Evolutionary conservation across 2,888 invertebrate species (phyloP), one percentile per base, ranked within the genome.

Genomic region (Drosophila aldrichi): DNA sequence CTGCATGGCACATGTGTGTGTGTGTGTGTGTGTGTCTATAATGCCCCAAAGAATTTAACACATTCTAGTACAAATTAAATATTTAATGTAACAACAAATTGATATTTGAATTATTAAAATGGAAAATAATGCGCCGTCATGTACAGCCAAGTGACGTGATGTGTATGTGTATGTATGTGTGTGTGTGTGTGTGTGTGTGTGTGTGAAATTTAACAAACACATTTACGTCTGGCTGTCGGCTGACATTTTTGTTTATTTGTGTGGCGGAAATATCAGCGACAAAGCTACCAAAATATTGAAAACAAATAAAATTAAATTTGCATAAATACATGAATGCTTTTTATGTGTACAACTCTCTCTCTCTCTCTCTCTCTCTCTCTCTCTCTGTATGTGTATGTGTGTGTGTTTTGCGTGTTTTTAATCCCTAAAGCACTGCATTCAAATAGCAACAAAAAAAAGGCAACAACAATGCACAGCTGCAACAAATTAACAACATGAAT

Each of bases 51-150:
- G 85, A 85, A 88, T 88, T 88, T 88, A 85, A 88, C 89, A 87
- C 85, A 85, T 85, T 85, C 86, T 88, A 88, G 89, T 85, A 84
- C 87, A 88, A 85, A 88, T 85, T 88, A 88, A 85, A 85, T 85
- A 88, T 85, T 85, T 81, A 85, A 84, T 83, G 89, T 86, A 85
- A 85, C 89, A 85, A 85, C 85, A 85, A 85, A 85, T 85, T 85
- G 85, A 87, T 85, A 85, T 85, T 85, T 85, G 87, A 85, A 85
- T 85, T 85, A 85, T 85, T 85, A 88, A 85, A 85, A 88, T 86
- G 83, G 83, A 81, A 86, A 84, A 85, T 88, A 88, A 84, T 88
- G 86, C 86, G 86, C 68, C 72, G 79, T 70, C 84, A 85, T 82
- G 77, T 78, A 74, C 74, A 75, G 65, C 36, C 79, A 59, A 61